A percentile compares a stretch with the other conserved stretches of the same genome.
phyloP scores from a whole-genome alignment of 2,888 invertebrate genomes.

The Podabrus alpinus region DNA sequence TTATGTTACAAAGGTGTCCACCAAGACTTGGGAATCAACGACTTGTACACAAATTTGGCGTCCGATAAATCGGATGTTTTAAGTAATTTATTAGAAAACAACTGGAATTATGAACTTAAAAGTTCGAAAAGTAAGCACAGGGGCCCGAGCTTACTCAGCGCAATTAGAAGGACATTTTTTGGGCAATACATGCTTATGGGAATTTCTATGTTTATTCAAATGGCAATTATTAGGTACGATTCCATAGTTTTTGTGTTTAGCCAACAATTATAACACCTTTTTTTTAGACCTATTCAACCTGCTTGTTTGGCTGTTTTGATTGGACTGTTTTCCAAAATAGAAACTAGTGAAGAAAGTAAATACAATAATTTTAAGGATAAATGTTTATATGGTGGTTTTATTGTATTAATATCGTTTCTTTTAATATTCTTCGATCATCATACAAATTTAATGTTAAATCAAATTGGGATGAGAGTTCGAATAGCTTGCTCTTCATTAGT shows the following conservation, averaged over 20 bases:
- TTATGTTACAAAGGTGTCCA: conserved; percentile 59
- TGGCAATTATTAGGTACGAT: conserved; percentile 60
- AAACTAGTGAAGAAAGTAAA: neutral
- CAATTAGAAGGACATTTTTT: conserved; percentile 63
- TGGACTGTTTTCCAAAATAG: conserved; percentile 17
- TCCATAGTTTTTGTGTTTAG: neutral
- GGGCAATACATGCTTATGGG: conserved; percentile 63
- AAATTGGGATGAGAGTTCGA: conserved; percentile 6
- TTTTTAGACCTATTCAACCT: conserved; percentile 30
- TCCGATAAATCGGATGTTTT: conserved; percentile 65
- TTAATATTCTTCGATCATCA: neutral
- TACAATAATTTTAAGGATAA: conserved; percentile 5
- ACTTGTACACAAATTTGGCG: conserved; percentile 55
- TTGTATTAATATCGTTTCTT: neutral
- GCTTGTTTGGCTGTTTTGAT: conserved; percentile 28
- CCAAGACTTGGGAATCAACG: conserved; percentile 65
- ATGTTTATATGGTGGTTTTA: neutral
- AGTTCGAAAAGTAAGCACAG: conserved; percentile 57
- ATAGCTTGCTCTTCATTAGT: conserved; percentile 4
- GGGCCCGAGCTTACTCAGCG: conserved; percentile 62
- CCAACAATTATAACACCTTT: neutral
- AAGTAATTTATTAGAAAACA: conserved; percentile 65
- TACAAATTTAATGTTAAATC: neutral
- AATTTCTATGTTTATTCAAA: conserved; percentile 58
- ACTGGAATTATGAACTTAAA: conserved; percentile 64